Evolutionary conservation across 2,888 invertebrate genomes (phyloP).

Genomic region (Polymixis flavicincta): DNA sequence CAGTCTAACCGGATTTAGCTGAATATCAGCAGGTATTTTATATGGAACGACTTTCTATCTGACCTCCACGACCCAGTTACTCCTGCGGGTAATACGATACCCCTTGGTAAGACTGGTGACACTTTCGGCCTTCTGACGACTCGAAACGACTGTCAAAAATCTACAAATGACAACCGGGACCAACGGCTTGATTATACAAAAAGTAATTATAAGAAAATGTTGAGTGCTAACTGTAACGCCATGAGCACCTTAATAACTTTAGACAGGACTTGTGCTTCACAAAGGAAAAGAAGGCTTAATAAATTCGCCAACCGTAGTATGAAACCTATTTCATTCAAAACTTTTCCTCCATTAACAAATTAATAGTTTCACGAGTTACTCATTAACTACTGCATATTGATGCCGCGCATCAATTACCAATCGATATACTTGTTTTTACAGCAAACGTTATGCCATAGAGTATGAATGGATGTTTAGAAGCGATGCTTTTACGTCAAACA

Average conservation of each 20-base stretch:
- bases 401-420: slow-evolving; percentile 21
- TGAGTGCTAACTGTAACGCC: neutral
- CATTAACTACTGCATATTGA: neutral
- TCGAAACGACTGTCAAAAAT: neutral
- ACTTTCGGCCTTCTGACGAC: neutral
- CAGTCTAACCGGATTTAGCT: neutral
- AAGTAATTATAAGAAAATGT: neutral
- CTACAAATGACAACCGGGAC: neutral
- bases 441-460: slow-evolving; percentile 17
- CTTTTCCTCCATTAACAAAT: neutral
- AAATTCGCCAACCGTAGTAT: neutral
- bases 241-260: too few relatives aligned
- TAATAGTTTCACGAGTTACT: slow-evolving; percentile 8
- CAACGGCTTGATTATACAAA: neutral
- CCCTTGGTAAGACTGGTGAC: neutral
- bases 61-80: neutral
- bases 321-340: neutral
- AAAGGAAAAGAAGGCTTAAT: neutral
- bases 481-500: neutral
- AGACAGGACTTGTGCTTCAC: neutral
- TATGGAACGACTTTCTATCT: neutral
- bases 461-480: neutral
- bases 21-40: neutral
- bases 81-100: neutral
- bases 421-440: slow-evolving; percentile 26